Base-by-base conservation (phyloP, 1,140 invertebrate species). In the Melanaphis sacchari region DNA sequence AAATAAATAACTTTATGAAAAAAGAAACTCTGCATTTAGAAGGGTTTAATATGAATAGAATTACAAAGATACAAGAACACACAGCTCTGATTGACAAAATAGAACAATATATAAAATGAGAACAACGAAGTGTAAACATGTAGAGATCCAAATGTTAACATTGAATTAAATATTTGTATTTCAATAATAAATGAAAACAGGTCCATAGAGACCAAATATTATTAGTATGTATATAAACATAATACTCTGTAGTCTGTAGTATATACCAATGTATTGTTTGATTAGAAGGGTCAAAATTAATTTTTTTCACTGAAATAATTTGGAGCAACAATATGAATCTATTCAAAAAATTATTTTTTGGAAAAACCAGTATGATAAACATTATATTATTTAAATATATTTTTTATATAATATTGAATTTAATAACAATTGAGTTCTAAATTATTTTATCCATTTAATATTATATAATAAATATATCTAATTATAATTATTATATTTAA, bases 151-250 rank as follows among this genome's bases (percentile, higher is more conserved):
- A 88, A 88, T 8, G 46, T 24, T 88, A 88, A 88, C 21, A 49
- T 21, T 46, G 85, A 88, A 49, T 88, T 88, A 88, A 88, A 49
- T 88, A 88, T 88, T 46, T 88, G 31, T 88, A 22, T 88, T 52
- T 41, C 18, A 46, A 88, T 52, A 36, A 88, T 88, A 88, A 52
- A 88, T 88, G 46, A 22, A n/a, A 38, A 85, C 43, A 49, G 21
- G 24, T 85, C 84, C 84, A 43, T 85, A 85, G 84, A 43, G 41
- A 85, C 41, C 84, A 85, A 85, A 85, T 85, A 85, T 85, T 43
- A 85, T 85, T 85, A 82, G 40, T 43, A 40, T 26, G 84, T 85
- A 85, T 43, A 85, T 43, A 43, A 84, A 85, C 40, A 85, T 85
- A 41, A 41, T 40, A 84, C 1, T 85, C 43, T 85, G 41, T 40